phyloP scores from a whole-genome alignment of 2,888 invertebrate species.

The Drosophila merina region DNA sequence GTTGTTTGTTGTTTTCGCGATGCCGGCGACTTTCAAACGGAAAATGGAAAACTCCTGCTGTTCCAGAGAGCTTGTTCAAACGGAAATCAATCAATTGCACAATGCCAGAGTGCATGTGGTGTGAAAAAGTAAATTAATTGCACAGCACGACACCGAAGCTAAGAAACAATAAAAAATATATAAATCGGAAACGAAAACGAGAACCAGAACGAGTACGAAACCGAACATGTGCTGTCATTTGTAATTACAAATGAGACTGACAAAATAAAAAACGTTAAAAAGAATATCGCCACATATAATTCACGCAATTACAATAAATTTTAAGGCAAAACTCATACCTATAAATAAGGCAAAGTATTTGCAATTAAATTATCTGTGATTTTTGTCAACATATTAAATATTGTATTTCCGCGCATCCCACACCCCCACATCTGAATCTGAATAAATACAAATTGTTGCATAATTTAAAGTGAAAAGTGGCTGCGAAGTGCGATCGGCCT shows the following conservation, averaged over 20 bases:
- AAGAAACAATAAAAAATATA: constrained; percentile 53
- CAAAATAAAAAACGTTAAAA: constrained; percentile 6
- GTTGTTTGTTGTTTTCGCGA: constrained; percentile 23
- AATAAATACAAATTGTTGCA: constrained; percentile 9
- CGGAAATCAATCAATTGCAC: constrained; percentile 70
- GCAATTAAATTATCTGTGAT: constrained; percentile 77
- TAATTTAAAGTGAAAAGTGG: constrained; percentile 43
- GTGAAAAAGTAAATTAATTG: constrained; percentile 71
- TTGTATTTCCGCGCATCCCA: constrained; percentile 46
- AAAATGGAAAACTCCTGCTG: constrained; percentile 2
- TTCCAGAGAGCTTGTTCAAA: constrained; percentile 37
- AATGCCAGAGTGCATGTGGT: constrained; percentile 52
- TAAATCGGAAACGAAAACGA: constrained; percentile 16
- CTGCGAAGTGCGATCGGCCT: constrained; percentile 41
- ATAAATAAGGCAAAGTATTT: constrained; percentile 44
- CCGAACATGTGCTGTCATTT: constrained; percentile 57
- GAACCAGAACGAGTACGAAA: constrained; percentile 4
- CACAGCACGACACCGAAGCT: constrained; percentile 55
- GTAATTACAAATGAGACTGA: constrained; percentile 62
- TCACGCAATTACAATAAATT: constrained; percentile 43
- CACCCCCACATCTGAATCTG: background rate
- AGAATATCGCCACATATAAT: constrained; percentile 18
- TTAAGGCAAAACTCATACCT: constrained; percentile 36
- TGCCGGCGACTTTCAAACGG: constrained; percentile 19
- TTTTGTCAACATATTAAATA: constrained; percentile 71